A percentile compares a stretch with the other conserved stretches of the same genome.
These are phyloP conservation scores for Dorcus hopei DNA, from an alignment of 2,888 invertebrate species.

Conservation along the genomic window DNA sequence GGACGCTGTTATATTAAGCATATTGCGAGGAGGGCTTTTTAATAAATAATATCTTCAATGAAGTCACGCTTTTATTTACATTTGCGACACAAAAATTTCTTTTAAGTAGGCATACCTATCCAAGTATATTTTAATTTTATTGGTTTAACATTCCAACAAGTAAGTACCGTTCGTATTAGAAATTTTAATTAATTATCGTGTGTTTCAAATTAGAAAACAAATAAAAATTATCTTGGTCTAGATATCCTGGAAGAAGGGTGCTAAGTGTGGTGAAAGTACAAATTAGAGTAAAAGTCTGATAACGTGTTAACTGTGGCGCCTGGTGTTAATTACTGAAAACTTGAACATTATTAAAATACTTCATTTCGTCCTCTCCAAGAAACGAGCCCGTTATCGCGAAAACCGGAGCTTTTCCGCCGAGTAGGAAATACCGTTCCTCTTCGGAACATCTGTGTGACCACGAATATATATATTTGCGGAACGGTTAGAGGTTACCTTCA, in stretches of 20 bases:
- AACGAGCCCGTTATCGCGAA: slow-evolving; percentile 17
- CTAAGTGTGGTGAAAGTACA: slow-evolving; percentile 19
- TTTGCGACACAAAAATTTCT: too few relatives aligned
- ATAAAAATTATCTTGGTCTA: too few relatives aligned
- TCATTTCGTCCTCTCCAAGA: slow-evolving; percentile 23
- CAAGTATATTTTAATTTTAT: too few relatives aligned
- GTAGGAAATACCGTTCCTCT: not conserved
- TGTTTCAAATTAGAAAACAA: too few relatives aligned
- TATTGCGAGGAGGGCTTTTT: slow-evolving; percentile 2
- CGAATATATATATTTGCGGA: slow-evolving; percentile 9
- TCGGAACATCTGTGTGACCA: not conserved
- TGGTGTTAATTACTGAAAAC: slow-evolving; percentile 42
- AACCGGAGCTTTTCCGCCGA: not conserved
- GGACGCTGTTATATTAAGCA: slow-evolving; percentile 14
- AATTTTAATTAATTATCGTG: too few relatives aligned
- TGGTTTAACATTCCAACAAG: too few relatives aligned
- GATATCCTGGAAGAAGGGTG: slow-evolving; percentile 10
- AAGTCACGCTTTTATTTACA: too few relatives aligned
- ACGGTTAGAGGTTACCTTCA: slow-evolving; percentile 10
- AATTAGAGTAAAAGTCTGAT: slow-evolving; percentile 40
- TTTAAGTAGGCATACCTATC: too few relatives aligned
- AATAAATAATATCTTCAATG: too few relatives aligned
- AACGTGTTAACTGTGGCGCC: slow-evolving; percentile 37
- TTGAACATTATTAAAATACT: slow-evolving; percentile 42
- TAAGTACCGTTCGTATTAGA: too few relatives aligned